phyloP scores from a whole-genome alignment of 2,888 invertebrate species.

The Crioceris asparagi region DNA sequence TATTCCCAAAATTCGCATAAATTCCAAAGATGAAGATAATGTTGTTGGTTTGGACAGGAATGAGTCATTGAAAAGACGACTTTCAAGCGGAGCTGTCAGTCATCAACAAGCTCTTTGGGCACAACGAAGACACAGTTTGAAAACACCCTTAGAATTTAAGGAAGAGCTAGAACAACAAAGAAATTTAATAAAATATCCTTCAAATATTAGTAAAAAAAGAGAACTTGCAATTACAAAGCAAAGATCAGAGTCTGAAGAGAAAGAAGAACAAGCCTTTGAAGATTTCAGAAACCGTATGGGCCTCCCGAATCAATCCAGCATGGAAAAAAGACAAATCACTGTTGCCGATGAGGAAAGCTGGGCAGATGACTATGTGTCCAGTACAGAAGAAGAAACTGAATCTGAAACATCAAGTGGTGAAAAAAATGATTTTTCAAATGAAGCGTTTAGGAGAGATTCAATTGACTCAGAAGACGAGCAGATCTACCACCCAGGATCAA shows the following conservation, averaged over 20 bases:
- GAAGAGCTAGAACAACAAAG: slow-evolving; percentile 24
- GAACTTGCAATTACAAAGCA: slow-evolving; percentile 26
- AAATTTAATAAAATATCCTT: slow-evolving; percentile 24
- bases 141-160: slow-evolving; percentile 25
- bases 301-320: slow-evolving; percentile 18
- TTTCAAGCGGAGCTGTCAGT: slow-evolving; percentile 40
- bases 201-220: slow-evolving; percentile 23
- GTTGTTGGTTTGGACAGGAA: slow-evolving; percentile 39
- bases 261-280: slow-evolving; percentile 33
- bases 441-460: slow-evolving; percentile 12
- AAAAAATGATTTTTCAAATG: slow-evolving; percentile 14
- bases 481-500: slow-evolving; percentile 57
- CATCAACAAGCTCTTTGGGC: slow-evolving; percentile 31
- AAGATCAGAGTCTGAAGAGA: slow-evolving; percentile 33
- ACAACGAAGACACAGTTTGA: slow-evolving; percentile 32
- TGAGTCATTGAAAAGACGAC: slow-evolving; percentile 38
- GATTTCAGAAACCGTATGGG: slow-evolving; percentile 30
- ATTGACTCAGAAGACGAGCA: slow-evolving; percentile 42
- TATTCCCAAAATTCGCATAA: slow-evolving; percentile 41
- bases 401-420: slow-evolving; percentile 30
- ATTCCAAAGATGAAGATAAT: slow-evolving; percentile 42
- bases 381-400: slow-evolving; percentile 30
- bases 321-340: slow-evolving; percentile 27
- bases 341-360: slow-evolving; percentile 37
- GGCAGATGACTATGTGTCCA: slow-evolving; percentile 37